phyloP scores from a whole-genome alignment of 1,140 invertebrate species.

The Macrobrachium nipponense region DNA sequence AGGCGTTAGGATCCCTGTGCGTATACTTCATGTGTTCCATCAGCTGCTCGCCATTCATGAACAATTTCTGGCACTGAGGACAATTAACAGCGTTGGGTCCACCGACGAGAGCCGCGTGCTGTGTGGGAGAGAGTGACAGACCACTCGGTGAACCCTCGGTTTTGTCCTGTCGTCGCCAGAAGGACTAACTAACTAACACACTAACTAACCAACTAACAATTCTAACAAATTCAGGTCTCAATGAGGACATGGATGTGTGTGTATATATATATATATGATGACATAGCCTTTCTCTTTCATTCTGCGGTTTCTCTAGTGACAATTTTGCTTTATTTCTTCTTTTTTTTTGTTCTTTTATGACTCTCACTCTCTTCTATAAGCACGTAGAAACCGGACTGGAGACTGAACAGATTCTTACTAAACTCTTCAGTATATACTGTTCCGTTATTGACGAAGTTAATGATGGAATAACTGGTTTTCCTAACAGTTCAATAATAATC shows the following conservation, averaged over 20 bases:
- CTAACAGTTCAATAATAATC: too few relatives aligned
- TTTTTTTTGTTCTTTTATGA: too few relatives aligned
- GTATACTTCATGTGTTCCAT: slow-evolving; percentile 96
- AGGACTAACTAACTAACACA: background rate
- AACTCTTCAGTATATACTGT: too few relatives aligned
- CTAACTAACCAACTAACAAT: too few relatives aligned
- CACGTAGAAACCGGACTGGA: too few relatives aligned
- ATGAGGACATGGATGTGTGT: too few relatives aligned
- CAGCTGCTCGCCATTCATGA: slow-evolving; percentile 88
- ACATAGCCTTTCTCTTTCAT: background rate
- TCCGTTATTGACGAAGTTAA: too few relatives aligned
- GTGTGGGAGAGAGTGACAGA: slow-evolving; percentile 79
- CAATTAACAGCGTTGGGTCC: slow-evolving; percentile 84
- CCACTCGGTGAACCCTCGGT: slow-evolving; percentile 11
- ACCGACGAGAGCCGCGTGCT: slow-evolving; percentile 90
- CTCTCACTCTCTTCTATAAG: too few relatives aligned
- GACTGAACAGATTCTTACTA: too few relatives aligned
- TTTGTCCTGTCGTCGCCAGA: background rate
- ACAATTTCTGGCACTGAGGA: slow-evolving; percentile 92
- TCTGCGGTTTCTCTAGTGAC: background rate
- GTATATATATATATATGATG: too few relatives aligned
- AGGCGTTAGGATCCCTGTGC: slow-evolving; percentile 91
- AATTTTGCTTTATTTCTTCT: background rate
- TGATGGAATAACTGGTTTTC: too few relatives aligned
- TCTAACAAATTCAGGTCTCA: too few relatives aligned